Evolutionary conservation across 2,113 vertebrate species (phyloP).

Genomic region (Emydocephalus ijimae): DNA sequence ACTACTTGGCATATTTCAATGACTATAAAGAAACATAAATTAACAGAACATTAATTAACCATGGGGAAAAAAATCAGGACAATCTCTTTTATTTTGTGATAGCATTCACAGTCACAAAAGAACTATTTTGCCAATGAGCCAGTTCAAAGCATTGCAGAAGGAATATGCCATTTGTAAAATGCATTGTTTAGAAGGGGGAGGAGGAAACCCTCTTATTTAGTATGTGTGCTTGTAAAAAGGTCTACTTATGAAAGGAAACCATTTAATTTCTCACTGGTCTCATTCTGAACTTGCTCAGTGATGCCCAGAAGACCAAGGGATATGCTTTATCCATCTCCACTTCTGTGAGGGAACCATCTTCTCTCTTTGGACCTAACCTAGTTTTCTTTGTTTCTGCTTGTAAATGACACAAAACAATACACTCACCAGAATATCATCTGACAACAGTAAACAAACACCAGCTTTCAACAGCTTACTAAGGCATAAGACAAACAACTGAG

Average conservation of each 20-base stretch:
- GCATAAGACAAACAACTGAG: not conserved
- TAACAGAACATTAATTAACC: not conserved
- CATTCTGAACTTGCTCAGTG: not conserved
- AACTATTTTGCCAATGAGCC: not conserved
- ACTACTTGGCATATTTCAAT: not conserved
- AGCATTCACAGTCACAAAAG: slow-evolving; percentile 15
- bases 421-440: not conserved
- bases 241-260: not conserved
- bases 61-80: not conserved
- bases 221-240: not conserved
- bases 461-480: not conserved
- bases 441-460: not conserved
- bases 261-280: slow-evolving; percentile 2
- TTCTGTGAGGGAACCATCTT: not conserved
- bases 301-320: not conserved
- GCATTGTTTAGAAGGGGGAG: not conserved
- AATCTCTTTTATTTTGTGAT: not conserved
- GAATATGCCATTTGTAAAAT: slow-evolving; percentile 5
- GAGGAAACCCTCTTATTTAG: not conserved
- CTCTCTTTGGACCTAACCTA: slow-evolving; percentile 12
- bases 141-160: not conserved
- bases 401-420: not conserved
- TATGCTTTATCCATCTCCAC: not conserved
- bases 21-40: not conserved
- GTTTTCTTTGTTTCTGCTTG: not conserved